Evolutionary conservation across 2,113 vertebrate species (phyloP), one percentile per base, ranked within the genome.

Genomic region (Ptilonorhynchus violaceus): DNA sequence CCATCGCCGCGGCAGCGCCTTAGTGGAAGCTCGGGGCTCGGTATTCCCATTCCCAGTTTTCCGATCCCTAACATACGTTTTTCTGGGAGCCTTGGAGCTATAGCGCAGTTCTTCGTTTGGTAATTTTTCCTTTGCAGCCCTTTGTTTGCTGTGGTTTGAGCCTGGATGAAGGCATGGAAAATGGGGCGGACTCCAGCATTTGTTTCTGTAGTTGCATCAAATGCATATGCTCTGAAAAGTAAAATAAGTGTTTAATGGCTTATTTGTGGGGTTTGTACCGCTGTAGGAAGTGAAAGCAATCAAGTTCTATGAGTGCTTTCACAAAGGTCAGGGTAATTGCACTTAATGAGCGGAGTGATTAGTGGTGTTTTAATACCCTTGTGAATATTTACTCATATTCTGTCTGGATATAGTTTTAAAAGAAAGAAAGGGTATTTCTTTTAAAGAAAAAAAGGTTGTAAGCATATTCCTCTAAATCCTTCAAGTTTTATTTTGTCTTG

Each of bases 101-200:
- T 24, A 0, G 3, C n/a, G 12, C 10, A 12, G 19, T 35, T 15
- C 23, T 69, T 35, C 0, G 0, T 33, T 27, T 39, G 24, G 5
- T 31, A 2, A 1, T 3, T 53, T 35, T 24, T 5, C 13, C 8
- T 81, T 63, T 64, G 60, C 16, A 44, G 44, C 11, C 6, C 7
- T 60, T 46, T 5, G 22, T 20, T 22, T 4, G 6, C 14, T 62
- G 47, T 33, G 59, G 5, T 41, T 66, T 39, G 37, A 90, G 39
- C 11, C 41, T 58, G 39, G 50, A 35, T 15, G 18, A 41, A 42
- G 8, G 35, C 33, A 19, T 44, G 63, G 44, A 73, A 79, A 84
- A 77, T 2, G 0, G 35, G 20, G 33, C 0, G 0, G 46, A 19
- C 18, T 28, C 21, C 47, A 19, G n/a, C 6, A 1, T 28, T 50